Base-by-base conservation (phyloP, 2,113 vertebrate genomes). In the Lontra canadensis region DNA sequence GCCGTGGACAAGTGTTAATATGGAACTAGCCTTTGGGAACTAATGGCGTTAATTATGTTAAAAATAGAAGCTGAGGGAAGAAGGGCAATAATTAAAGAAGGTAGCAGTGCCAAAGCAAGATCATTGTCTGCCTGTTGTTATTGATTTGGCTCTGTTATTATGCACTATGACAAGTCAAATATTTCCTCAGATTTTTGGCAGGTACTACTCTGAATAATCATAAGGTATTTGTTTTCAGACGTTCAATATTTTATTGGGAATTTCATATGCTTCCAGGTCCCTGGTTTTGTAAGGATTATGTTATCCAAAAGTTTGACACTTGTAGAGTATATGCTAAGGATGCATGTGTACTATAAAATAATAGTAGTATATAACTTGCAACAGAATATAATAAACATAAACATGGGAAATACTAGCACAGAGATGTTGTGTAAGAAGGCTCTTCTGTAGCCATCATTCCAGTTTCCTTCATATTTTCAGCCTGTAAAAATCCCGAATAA, bases 151-250 rank as follows among this genome's bases (percentile, higher is more conserved):
- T 63, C 29, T n/a, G 78, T 7, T 85, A 13, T 61, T 69, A 79
- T 6, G 8, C 52, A 71, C 39, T 52, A 23, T n/a, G n/a, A 86
- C 18, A 20, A 86, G 25, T 65, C 81, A 87, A 83, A 34, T 91
- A 90, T 47, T 44, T 95, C 31, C 20, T 88, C 31, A 0, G 78
- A 44, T 87, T 76, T 96, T 47, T 61, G 20, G 23, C 14, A 92
- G 84, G 71, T 18, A 55, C 69, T 79, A 47, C 42, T 67, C 71
- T 76, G 39, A 82, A 76, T 67, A n/a, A 89, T 36, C 36, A 71
- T 55, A 44, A 63, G n/a, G n/a, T 83, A n/a, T 82, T 94, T 92
- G 39, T 81, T 97, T 89, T 90, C 31, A 87, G 65, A 95, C n/a
- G 52, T 71, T 87, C 49, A 78, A n/a, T 59, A 69, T 67, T 82